Evolutionary conservation across 2,888 invertebrate species (phyloP).

Genomic region (Limnephilus rhombicus): DNA sequence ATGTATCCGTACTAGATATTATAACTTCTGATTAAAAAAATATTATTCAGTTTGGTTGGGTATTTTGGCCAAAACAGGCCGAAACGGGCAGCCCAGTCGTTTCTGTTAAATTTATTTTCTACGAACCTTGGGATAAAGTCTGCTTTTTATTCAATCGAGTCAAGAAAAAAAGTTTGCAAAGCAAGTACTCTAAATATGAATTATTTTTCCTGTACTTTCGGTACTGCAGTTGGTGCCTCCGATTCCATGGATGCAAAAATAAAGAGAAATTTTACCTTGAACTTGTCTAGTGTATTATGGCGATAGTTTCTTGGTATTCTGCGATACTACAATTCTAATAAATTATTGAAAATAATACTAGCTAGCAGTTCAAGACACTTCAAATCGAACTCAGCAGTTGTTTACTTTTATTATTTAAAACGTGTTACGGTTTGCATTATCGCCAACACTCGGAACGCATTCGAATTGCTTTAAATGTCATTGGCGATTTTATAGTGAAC

Average conservation of each 20-base stretch:
- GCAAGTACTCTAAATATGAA: no score
- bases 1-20: no score
- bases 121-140: no score
- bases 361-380: neutral
- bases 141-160: no score
- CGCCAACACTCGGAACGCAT: slow-evolving; percentile 42
- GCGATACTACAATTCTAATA: slow-evolving; percentile 30
- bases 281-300: slow-evolving; percentile 46
- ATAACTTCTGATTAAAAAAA: no score
- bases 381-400: neutral
- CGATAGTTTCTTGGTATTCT: slow-evolving; percentile 45
- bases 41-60: no score
- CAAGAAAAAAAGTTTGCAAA: no score
- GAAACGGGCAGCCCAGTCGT: no score
- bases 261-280: slow-evolving; percentile 40
- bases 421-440: slow-evolving; percentile 16
- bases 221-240: neutral
- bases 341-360: slow-evolving; percentile 31
- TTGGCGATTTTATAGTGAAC: slow-evolving; percentile 56
- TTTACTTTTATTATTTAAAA: neutral
- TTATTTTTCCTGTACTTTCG: neutral
- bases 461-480: slow-evolving; percentile 58
- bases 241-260: slow-evolving; percentile 35
- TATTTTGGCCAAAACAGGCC: no score
- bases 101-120: no score